Base-by-base conservation (phyloP, 2,888 invertebrate genomes). In the Spialia ferax region DNA sequence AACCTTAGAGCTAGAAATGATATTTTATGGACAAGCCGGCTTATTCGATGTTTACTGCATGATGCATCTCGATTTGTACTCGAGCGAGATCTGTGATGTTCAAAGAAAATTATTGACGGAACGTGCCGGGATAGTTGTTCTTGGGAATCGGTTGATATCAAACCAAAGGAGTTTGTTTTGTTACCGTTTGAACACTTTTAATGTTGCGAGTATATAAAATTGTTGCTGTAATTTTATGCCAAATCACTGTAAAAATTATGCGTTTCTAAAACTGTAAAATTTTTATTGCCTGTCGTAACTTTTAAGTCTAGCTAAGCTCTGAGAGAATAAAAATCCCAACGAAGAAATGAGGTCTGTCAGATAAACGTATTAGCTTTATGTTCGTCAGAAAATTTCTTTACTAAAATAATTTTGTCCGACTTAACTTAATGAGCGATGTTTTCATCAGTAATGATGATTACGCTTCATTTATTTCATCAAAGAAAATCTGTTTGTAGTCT, bases 11-110 rank as follows among this genome's bases (percentile, higher is more conserved):
- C 87, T 87, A 84, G 83, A 89, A 91, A 92, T 93, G 86, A 92
- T 93, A 93, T 92, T 93, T 91, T 91, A 93, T 91, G 88, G 91
- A 90, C 87, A 87, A 84, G 84, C 85, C 86, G 85, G 87, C 89
- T 88, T 89, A 89, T 88, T 86, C 87, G 83, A 91, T 91, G 91
- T 92, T 93, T 92, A 91, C 88, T 88, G 86, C 91, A 48, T 48
- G 48, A 48, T 48, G 48, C 48, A 86, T 77, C 84, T 81, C 88
- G 88, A 92, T 92, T 91, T 89, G 89, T 88, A 87, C 88, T 84
- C 83, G 81, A 82, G 79, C 82, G 83, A 87, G 89, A 90, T 90
- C 88, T 88, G 85, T 89, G 89, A 89, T 89, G 88, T 88, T 89
- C 87, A 80, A 85, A 86, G 89, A 87, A 90, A 92, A 88, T 91